A percentile compares a stretch with the other conserved stretches of the same genome.
These are phyloP conservation scores for Ciona savignyi DNA, from an alignment of 23 tunicate genomes.

Conservation along the genomic window DNA sequence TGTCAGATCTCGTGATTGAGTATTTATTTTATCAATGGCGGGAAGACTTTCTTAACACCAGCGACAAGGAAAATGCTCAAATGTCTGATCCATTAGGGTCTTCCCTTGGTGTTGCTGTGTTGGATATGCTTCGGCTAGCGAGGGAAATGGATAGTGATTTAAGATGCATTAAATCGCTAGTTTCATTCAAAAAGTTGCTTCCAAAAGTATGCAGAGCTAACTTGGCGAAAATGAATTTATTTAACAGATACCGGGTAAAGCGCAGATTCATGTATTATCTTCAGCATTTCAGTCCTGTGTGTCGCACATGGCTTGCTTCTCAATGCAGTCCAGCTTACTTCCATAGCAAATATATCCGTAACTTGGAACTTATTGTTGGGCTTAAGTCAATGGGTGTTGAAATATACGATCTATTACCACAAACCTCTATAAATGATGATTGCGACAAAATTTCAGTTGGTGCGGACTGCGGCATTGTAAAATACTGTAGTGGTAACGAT, in stretches of 20 bases:
- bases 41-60: slow-evolving; percentile 40
- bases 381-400: slow-evolving; percentile 22
- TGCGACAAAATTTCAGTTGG: slow-evolving; percentile 29
- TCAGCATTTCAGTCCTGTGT: slow-evolving; percentile 26
- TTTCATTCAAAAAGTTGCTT: slow-evolving; percentile 42
- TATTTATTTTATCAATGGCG: slow-evolving; percentile 67
- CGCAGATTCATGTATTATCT: slow-evolving; percentile 46
- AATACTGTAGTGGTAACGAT: slow-evolving; percentile 4
- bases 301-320: slow-evolving; percentile 22
- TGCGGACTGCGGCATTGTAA: slow-evolving; percentile 47
- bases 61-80: not conserved
- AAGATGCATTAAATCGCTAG: slow-evolving; percentile 1
- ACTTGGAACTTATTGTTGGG: slow-evolving; percentile 39
- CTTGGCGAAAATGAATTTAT: slow-evolving; percentile 24
- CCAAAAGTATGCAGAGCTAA: slow-evolving; percentile 12
- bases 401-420: slow-evolving; percentile 18
- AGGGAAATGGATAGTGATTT: slow-evolving; percentile 31
- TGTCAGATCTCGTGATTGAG: slow-evolving; percentile 51
- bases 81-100: slow-evolving; percentile 21
- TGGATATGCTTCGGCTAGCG: slow-evolving; percentile 70
- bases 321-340: slow-evolving; percentile 15
- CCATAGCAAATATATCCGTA: slow-evolving; percentile 44
- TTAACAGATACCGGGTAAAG: slow-evolving; percentile 27
- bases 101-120: slow-evolving; percentile 72
- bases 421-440: not conserved